Conservation (phyloP, 2,113 vertebrate species). For the Bubo scandiacus region DNA sequence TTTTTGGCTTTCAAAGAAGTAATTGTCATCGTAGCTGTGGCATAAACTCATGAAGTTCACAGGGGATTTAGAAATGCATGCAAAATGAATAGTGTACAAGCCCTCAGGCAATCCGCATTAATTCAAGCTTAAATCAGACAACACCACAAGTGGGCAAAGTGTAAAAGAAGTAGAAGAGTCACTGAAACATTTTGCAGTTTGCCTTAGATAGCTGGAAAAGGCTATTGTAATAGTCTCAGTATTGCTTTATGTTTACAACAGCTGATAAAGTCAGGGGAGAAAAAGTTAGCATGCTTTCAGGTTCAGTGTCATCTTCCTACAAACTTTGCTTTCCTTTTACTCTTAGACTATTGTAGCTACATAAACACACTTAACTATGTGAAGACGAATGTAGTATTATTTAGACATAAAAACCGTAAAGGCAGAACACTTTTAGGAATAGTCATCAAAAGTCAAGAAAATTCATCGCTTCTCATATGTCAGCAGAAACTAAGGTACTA, state of each 20-base stretch:
- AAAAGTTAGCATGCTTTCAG: not conserved
- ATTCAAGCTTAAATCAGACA: slow-evolving; percentile 36
- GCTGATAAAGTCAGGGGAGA: not conserved
- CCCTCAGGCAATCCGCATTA: slow-evolving; percentile 40
- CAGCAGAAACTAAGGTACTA: not conserved
- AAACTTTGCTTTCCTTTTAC: not conserved
- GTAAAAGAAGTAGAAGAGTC: slow-evolving; percentile 44
- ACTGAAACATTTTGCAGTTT: slow-evolving; percentile 30
- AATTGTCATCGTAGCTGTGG: not conserved
- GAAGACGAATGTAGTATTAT: not conserved
- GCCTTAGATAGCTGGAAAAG: slow-evolving; percentile 31
- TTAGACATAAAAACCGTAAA: not conserved
- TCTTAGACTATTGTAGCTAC: not conserved
- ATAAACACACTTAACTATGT: not conserved
- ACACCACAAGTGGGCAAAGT: slow-evolving; percentile 28
- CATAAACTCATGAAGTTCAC: slow-evolving; percentile 34
- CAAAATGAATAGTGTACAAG: slow-evolving; percentile 23
- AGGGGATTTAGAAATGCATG: slow-evolving; percentile 39
- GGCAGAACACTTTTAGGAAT: not conserved
- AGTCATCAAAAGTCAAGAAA: not conserved
- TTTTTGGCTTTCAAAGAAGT: slow-evolving; percentile 4
- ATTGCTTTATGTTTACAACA: slow-evolving; percentile 33
- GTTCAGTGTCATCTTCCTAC: not conserved
- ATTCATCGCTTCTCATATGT: not conserved
- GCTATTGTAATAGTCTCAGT: not conserved